phyloP scores from a whole-genome alignment of 2,888 invertebrate species.

The Perizoma flavofasciatum region DNA sequence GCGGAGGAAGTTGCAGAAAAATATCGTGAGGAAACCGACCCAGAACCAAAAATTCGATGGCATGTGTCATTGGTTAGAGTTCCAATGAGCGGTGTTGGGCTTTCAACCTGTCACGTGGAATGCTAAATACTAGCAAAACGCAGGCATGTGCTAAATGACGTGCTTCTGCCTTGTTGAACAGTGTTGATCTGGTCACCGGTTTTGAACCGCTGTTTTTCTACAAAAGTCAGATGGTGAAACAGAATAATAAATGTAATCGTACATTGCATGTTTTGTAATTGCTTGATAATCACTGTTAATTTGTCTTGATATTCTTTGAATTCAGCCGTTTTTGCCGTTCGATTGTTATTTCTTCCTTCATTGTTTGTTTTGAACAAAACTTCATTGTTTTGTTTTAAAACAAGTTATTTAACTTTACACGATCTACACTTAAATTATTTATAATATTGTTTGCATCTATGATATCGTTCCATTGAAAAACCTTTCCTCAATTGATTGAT shows the following conservation, averaged over 20 bases:
- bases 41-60: no score
- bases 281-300: conserved; percentile 40
- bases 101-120: no score
- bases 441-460: not conserved
- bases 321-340: conserved; percentile 30
- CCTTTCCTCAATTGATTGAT: no score
- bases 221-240: conserved; percentile 9
- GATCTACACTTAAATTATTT: conserved; percentile 5
- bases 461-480: no score
- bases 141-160: no score
- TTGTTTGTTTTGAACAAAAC: conserved; percentile 24
- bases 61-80: no score
- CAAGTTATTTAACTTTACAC: conserved; percentile 4
- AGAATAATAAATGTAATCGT: conserved; percentile 24
- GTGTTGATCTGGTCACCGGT: no score
- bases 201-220: not conserved
- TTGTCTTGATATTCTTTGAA: conserved; percentile 43
- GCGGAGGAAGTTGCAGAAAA: no score
- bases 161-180: no score
- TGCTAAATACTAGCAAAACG: no score
- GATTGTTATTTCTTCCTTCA: conserved; percentile 29
- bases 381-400: conserved; percentile 10
- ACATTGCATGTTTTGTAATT: conserved; percentile 30
- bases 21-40: no score
- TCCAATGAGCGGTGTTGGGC: no score